Evolutionary conservation across 2,113 vertebrate genomes (phyloP), one percentile per base, ranked within the genome.

Genomic region (Tinamus guttatus): DNA sequence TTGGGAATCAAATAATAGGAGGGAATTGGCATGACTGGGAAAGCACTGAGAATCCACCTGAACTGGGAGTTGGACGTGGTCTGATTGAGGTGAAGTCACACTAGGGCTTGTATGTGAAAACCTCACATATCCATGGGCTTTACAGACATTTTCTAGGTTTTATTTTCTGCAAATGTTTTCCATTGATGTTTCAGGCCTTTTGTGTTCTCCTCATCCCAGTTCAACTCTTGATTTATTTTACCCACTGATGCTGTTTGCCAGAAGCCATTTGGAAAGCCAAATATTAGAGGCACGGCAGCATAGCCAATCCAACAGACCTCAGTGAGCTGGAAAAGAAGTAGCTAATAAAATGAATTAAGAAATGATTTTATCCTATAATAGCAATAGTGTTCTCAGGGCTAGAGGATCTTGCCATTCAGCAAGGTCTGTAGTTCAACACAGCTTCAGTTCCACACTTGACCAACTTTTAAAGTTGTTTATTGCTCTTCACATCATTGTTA

Each of bases 391-490:
- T 85, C 0, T 0, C 25, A 68, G 80, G 77, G 36, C 14, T 47
- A n/a, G 58, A 32, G 22, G 67, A 85, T 45, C 41, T 41, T 17
- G 5, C n/a, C 52, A 36, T 56, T 77, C 82, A 93, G 24, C 13
- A 84, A 83, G 60, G 49, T 63, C 79, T 52, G 49, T 22, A 64
- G 43, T 67, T 49, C 30, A 69, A 32, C 9, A 73, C 32, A 86
- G 69, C 32, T 84, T 82, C 77, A 58, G 54, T 84, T 91, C 92
- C 76, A 89, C 19, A 85, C 77, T 11, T 80, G 69, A 84, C 41
- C 82, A 89, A 7, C 45, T 76, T 78, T 87, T 88, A 18, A 84
- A 86, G 74, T 63, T 93, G 89, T 94, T 97, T 95, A 87, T 92
- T 91, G 74, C 58, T 87, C 32, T 91, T 85, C 63, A 65, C 75